phyloP scores from a whole-genome alignment of 1,140 invertebrate genomes.

The Bombus ignitus region DNA sequence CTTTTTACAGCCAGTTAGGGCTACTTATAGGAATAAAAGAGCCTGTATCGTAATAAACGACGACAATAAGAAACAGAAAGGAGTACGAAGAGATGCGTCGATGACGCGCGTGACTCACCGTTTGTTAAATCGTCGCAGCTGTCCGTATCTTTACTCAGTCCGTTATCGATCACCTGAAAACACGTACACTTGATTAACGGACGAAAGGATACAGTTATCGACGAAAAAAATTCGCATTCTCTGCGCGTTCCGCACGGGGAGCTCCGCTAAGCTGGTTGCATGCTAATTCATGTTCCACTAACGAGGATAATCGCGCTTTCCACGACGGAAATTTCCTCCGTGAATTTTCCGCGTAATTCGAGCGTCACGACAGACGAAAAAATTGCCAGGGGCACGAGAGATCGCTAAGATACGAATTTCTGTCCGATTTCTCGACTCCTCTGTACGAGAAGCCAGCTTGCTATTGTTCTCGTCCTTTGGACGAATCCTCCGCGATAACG shows the following conservation, averaged over 20 bases:
- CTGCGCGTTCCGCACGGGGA: background rate
- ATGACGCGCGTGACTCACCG: conserved; percentile 70
- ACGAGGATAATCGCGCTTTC: conserved; percentile 19
- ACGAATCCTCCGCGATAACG: background rate
- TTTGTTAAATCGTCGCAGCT: conserved; percentile 72
- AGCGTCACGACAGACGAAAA: background rate
- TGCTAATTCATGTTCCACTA: conserved; percentile 32
- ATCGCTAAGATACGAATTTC: conserved; percentile 6
- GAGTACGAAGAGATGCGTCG: background rate
- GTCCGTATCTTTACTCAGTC: conserved; percentile 67
- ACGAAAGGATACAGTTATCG: conserved; percentile 38
- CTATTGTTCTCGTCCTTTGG: background rate
- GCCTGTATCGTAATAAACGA: conserved; percentile 6
- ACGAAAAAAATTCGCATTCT: conserved; percentile 18
- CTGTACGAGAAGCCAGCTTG: background rate
- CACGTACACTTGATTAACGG: conserved; percentile 49
- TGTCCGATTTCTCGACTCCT: background rate
- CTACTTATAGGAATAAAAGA: conserved; percentile 28
- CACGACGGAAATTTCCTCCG: background rate
- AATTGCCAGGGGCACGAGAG: background rate
- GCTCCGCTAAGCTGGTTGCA: background rate
- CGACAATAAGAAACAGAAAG: conserved; percentile 1
- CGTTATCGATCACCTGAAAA: conserved; percentile 78
- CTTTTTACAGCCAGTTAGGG: conserved; percentile 37
- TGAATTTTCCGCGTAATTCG: conserved; percentile 19